Evolutionary conservation across 2,113 vertebrate species (phyloP).

Genomic region (Dendropsophus ebraccatus): DNA sequence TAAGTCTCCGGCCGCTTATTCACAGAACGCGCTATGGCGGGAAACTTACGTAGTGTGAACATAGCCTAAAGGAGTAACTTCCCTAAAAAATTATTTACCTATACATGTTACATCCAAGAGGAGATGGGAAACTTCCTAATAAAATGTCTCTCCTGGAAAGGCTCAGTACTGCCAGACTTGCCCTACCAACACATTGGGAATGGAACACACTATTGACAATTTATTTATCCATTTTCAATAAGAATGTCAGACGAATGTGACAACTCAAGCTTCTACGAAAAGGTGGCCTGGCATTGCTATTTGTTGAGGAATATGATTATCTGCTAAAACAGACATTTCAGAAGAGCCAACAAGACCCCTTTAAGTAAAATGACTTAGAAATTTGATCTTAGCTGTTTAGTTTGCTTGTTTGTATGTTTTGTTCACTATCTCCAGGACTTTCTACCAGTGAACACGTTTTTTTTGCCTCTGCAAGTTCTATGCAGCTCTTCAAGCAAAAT

Average conservation of each 20-base stretch:
- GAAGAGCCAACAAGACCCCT: neutral
- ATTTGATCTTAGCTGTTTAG: neutral
- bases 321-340: neutral
- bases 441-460: constrained; percentile 38
- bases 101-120: too few species aligned
- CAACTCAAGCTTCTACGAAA: neutral
- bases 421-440: neutral
- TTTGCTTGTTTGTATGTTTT: neutral
- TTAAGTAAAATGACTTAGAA: neutral
- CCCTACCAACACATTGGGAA: too few species aligned
- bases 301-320: neutral
- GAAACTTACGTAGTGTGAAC: too few species aligned
- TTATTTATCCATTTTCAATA: neutral
- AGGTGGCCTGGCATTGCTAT: neutral
- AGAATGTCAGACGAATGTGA: neutral
- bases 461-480: constrained; percentile 28
- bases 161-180: too few species aligned
- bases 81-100: too few species aligned
- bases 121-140: too few species aligned
- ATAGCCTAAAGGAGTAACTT: too few species aligned
- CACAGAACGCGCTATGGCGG: too few species aligned
- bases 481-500: constrained; percentile 64
- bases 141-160: too few species aligned
- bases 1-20: too few species aligned
- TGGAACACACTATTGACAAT: neutral